Percentiles rank a stretch among this genome's conserved stretches.
These are phyloP conservation scores for Geococcyx californianus DNA, from an alignment of 2,113 vertebrate species.

Conservation along the genomic window DNA sequence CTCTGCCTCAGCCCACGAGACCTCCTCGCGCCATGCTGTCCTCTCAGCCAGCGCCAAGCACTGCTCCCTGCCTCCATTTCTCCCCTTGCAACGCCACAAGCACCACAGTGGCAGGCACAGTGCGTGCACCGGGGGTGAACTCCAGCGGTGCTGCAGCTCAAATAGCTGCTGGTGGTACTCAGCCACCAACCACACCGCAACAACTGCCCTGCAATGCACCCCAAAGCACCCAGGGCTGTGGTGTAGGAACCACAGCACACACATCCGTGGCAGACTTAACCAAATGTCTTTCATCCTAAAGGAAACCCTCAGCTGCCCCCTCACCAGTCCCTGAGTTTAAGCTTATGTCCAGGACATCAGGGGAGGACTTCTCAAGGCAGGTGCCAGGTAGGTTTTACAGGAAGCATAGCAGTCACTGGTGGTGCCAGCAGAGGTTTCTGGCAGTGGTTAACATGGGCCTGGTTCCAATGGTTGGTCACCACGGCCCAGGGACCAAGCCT, in stretches of 20 bases:
- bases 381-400: rapidly evolving
- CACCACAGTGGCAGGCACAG: rapidly evolving
- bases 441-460: rapidly evolving
- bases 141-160: rapidly evolving
- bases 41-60: neutral
- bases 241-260: neutral
- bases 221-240: rapidly evolving
- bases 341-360: neutral
- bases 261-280: rapidly evolving
- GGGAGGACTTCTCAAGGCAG: rapidly evolving
- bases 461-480: neutral
- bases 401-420: rapidly evolving
- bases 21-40: rapidly evolving
- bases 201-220: neutral
- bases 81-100: neutral
- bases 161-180: neutral
- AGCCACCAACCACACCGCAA: rapidly evolving
- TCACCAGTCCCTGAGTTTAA: neutral
- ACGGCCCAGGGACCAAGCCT: rapidly evolving
- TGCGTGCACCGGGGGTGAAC: rapidly evolving
- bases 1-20: neutral
- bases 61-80: neutral
- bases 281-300: neutral
- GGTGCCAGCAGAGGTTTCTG: neutral
- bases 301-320: neutral